phyloP scores from a whole-genome alignment of 2,888 invertebrate species.

The Salticus scenicus region DNA sequence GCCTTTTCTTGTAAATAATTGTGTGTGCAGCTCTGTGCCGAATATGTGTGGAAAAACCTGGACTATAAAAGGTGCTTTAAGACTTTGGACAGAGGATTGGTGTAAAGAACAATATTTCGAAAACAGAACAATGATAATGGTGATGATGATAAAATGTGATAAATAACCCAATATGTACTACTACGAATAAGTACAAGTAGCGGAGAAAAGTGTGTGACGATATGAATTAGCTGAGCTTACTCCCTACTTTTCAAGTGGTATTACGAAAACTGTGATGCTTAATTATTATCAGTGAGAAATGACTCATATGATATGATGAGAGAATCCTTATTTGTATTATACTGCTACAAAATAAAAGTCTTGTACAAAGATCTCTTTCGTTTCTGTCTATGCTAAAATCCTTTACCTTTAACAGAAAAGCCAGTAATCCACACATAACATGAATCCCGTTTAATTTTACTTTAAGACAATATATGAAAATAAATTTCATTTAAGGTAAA shows the following conservation, averaged over 20 bases:
- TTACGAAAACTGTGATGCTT: constrained; percentile 62
- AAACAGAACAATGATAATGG: background rate
- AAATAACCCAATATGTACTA: constrained; percentile 26
- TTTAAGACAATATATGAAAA: too few species aligned
- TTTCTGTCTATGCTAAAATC: too few species aligned
- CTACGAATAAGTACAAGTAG: background rate
- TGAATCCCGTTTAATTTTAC: too few species aligned
- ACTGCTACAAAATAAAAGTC: constrained; percentile 42
- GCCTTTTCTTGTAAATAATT: constrained; percentile 12
- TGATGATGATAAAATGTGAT: constrained; percentile 37
- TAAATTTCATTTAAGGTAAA: too few species aligned
- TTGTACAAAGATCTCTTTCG: constrained; percentile 29
- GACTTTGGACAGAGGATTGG: too few species aligned
- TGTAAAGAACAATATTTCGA: too few species aligned
- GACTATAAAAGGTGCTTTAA: background rate
- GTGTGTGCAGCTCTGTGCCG: background rate
- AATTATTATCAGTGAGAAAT: constrained; percentile 32
- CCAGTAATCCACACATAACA: too few species aligned
- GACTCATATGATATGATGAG: constrained; percentile 16
- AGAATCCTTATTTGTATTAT: constrained; percentile 55
- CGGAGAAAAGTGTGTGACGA: constrained; percentile 21
- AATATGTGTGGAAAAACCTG: background rate
- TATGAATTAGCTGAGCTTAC: constrained; percentile 53
- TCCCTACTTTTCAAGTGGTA: constrained; percentile 59
- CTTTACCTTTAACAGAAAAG: too few species aligned